Conservation (phyloP, 2,797 vertebrate species). For the Gobionotothen gibberifrons region DNA sequence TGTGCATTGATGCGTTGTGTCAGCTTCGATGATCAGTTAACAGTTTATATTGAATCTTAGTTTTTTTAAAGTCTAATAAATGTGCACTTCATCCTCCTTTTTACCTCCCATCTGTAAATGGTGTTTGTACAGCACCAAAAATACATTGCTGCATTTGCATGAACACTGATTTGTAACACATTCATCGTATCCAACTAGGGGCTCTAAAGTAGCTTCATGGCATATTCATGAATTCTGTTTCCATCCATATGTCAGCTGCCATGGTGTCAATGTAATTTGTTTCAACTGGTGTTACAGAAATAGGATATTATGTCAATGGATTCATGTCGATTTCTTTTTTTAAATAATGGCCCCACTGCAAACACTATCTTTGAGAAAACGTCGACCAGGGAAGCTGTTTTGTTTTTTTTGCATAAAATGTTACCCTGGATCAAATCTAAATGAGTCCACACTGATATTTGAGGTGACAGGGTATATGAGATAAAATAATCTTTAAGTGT, state of each 20-base stretch:
- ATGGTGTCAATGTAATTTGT: slow-evolving; percentile 20
- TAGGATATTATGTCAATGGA: slow-evolving; percentile 20
- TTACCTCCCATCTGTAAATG: neutral
- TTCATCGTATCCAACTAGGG: slow-evolving; percentile 28
- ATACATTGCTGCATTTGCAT: neutral
- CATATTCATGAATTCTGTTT: slow-evolving; percentile 41
- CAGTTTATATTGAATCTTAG: slow-evolving; percentile 2
- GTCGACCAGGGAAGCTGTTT: slow-evolving; percentile 15
- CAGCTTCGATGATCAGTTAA: slow-evolving; percentile 39
- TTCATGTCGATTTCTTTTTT: neutral
- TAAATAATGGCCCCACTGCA: slow-evolving; percentile 16
- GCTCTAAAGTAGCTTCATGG: slow-evolving; percentile 36
- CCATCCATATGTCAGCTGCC: slow-evolving; percentile 26
- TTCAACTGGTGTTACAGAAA: slow-evolving; percentile 32
- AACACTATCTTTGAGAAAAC: slow-evolving; percentile 1
- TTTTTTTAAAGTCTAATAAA: slow-evolving; percentile 3
- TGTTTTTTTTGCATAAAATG: neutral
- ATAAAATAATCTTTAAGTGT: neutral
- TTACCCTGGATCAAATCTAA: neutral
- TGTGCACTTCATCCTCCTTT: neutral
- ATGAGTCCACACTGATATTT: neutral
- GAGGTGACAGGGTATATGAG: too few species aligned
- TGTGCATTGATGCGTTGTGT: slow-evolving; percentile 44
- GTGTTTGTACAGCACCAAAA: neutral
- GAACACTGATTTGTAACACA: slow-evolving; percentile 16